phyloP scores from a whole-genome alignment of 2,113 vertebrate genomes.

The Acinonyx jubatus region DNA sequence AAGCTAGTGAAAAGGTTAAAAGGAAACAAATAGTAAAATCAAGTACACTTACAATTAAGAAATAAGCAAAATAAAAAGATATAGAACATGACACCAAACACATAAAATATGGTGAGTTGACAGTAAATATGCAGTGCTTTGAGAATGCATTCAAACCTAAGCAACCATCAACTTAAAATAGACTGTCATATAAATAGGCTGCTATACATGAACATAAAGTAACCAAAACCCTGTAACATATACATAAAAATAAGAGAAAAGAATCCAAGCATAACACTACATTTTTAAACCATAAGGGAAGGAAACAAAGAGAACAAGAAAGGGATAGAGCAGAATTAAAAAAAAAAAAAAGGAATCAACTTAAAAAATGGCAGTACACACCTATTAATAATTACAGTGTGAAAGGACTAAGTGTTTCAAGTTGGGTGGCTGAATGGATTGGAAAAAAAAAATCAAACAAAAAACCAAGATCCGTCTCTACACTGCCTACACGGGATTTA shows the following conservation, averaged over 20 bases:
- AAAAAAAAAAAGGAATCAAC: not conserved
- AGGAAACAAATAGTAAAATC: not conserved
- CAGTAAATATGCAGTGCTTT: not conserved
- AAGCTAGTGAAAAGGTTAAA: not conserved
- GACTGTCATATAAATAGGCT: not conserved
- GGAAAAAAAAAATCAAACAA: too few relatives aligned
- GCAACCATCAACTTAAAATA: not conserved
- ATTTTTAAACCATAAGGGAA: not conserved
- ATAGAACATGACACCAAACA: not conserved
- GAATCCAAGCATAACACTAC: not conserved
- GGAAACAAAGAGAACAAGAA: not conserved
- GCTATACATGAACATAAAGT: too few relatives aligned
- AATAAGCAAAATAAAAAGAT: not conserved
- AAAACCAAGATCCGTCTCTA: too few relatives aligned
- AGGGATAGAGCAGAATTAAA: not conserved
- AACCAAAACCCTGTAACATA: not conserved
- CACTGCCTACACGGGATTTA: too few relatives aligned
- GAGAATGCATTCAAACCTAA: not conserved
- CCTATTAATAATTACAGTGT: too few relatives aligned
- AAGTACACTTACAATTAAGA: not conserved
- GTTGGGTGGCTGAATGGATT: too few relatives aligned
- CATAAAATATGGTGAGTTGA: not conserved
- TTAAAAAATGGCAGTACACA: not conserved
- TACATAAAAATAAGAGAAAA: not conserved
- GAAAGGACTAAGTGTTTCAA: too few relatives aligned